Percentiles rank a stretch among this genome's conserved stretches.
Conservation (phyloP, 1,140 invertebrate species). For the Magallana angulata region DNA sequence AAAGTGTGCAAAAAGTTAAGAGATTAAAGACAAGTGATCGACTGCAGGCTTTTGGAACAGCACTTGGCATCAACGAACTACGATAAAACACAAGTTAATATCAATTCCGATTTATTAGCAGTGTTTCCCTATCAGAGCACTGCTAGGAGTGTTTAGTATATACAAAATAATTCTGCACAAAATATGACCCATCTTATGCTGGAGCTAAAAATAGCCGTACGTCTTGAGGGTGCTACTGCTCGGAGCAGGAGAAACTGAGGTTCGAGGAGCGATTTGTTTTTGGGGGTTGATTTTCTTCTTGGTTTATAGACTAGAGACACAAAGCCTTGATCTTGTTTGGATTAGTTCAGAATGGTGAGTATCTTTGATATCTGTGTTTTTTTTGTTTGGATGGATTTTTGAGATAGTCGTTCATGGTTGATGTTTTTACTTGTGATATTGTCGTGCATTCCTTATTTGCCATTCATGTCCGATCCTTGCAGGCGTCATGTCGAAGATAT, state of each 20-base stretch:
- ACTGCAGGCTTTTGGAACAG: slow-evolving; percentile 14
- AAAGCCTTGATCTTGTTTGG: slow-evolving; percentile 3
- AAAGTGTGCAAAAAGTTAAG: not conserved
- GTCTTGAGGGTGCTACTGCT: slow-evolving; percentile 14
- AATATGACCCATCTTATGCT: slow-evolving; percentile 30
- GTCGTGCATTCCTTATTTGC: not conserved
- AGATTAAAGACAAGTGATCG: not conserved
- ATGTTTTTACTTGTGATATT: not conserved
- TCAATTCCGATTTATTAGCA: slow-evolving; percentile 23
- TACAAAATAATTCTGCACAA: slow-evolving; percentile 36
- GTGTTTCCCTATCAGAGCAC: slow-evolving; percentile 29
- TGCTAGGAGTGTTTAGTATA: slow-evolving; percentile 16
- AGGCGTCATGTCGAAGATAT: not conserved
- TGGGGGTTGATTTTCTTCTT: not conserved
- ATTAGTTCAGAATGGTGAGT: not conserved
- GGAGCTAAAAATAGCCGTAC: not conserved
- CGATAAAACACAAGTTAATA: slow-evolving; percentile 32
- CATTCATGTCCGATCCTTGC: not conserved
- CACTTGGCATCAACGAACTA: not conserved
- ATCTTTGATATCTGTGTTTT: not conserved
- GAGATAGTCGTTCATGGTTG: not conserved
- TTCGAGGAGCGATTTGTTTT: not conserved
- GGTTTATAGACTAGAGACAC: not conserved
- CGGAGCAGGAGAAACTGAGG: not conserved
- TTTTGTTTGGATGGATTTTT: not conserved